Conservation (phyloP, 2,888 invertebrate genomes). For the Drosophila pseudotalamancana region DNA sequence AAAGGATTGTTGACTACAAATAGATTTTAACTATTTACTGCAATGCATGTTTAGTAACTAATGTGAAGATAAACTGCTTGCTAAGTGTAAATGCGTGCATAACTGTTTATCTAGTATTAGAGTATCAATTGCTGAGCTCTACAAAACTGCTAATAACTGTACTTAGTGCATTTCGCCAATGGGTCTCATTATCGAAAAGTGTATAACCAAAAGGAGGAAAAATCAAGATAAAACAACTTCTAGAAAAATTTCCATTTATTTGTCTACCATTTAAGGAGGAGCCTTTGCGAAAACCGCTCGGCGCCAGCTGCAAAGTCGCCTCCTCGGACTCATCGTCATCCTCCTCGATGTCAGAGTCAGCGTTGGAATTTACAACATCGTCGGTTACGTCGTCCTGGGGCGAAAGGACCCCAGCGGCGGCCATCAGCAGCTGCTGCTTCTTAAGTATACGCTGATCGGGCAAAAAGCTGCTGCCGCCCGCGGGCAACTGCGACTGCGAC, state of each 20-base stretch:
- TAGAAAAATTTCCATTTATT: background rate
- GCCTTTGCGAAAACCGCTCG: slow-evolving; percentile 35
- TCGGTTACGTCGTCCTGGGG: slow-evolving; percentile 35
- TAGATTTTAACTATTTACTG: too few species aligned
- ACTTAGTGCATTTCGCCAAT: too few species aligned
- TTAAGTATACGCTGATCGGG: slow-evolving; percentile 80
- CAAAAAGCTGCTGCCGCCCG: slow-evolving; percentile 71
- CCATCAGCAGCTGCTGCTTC: slow-evolving; percentile 79
- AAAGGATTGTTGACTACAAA: too few species aligned
- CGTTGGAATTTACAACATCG: slow-evolving; percentile 4
- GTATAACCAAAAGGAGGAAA: background rate
- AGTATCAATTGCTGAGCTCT: background rate
- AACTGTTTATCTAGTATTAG: background rate
- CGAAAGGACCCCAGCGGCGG: slow-evolving; percentile 68
- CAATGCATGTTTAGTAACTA: background rate
- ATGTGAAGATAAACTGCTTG: background rate
- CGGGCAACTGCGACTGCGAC: slow-evolving; percentile 48
- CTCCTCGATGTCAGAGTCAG: too few species aligned
- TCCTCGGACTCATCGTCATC: slow-evolving; percentile 31
- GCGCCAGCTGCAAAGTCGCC: slow-evolving; percentile 32
- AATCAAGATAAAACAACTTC: background rate
- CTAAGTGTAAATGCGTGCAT: background rate
- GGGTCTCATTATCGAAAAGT: too few species aligned
- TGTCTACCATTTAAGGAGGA: slow-evolving; percentile 46
- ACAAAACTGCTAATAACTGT: too few species aligned